phyloP scores from a whole-genome alignment of 2,888 invertebrate genomes.

The Cantharis lateralis region DNA sequence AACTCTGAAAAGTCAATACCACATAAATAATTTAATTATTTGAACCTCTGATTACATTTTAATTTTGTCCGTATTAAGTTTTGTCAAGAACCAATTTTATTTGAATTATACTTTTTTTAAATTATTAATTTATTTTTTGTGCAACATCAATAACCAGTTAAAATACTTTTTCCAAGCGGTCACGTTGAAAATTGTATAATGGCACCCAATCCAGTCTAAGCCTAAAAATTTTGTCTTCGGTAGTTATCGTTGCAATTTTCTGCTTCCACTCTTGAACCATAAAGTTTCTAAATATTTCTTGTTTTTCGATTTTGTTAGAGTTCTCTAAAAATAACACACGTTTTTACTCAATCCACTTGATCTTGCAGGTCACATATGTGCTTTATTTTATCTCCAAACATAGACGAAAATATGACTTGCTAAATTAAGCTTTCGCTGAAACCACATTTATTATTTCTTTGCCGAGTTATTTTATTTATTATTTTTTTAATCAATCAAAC shows the following conservation, averaged over 20 bases:
- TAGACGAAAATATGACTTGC: not conserved
- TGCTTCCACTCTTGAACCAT: not conserved
- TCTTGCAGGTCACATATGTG: not conserved
- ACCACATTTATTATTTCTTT: not conserved
- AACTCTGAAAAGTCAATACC: not conserved
- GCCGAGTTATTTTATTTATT: not conserved
- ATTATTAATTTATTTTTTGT: not conserved
- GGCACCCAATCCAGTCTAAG: not conserved
- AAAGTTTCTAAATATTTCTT: not conserved
- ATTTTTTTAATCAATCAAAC: not conserved
- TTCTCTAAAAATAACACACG: not conserved
- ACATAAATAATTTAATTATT: not conserved
- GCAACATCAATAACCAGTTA: not conserved
- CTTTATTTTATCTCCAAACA: not conserved
- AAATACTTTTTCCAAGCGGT: not conserved
- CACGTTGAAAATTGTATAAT: too few species aligned
- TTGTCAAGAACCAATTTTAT: not conserved
- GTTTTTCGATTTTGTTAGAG: not conserved
- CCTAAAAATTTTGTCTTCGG: not conserved
- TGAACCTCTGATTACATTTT: not conserved
- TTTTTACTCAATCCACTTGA: not conserved
- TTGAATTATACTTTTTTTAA: not conserved
- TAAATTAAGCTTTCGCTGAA: not conserved
- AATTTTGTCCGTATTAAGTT: not conserved
- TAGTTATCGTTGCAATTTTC: not conserved